A percentile compares a stretch with the other conserved stretches of the same genome.
These are phyloP conservation scores for Caenorhabditis tropicalis DNA, from an alignment of 1,140 invertebrate species.

Conservation along the genomic window DNA sequence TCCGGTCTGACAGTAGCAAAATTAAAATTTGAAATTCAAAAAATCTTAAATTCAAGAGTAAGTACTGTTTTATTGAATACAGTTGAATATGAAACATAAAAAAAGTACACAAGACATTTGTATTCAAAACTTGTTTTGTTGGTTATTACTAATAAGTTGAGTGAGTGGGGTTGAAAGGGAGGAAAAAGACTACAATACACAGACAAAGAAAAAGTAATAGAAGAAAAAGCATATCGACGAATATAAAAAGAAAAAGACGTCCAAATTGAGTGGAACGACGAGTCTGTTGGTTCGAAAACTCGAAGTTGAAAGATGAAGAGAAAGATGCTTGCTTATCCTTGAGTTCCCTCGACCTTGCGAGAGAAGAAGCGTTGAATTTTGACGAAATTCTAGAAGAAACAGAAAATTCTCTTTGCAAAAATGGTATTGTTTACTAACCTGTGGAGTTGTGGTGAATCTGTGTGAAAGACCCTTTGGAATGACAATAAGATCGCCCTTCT, in stretches of 20 bases:
- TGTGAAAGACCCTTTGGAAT: constrained; percentile 67
- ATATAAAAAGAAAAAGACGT: neutral
- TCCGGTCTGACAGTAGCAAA: too few relatives aligned
- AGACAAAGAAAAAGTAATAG: neutral
- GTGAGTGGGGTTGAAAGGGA: neutral
- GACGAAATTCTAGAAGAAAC: constrained; percentile 64
- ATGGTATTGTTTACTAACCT: too few relatives aligned
- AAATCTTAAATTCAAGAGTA: neutral
- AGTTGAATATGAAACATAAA: neutral
- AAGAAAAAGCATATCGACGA: neutral
- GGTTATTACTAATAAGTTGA: constrained; percentile 27
- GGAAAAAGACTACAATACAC: neutral
- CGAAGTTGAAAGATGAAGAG: neutral
- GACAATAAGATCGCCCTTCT: constrained; percentile 68
- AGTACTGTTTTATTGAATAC: neutral
- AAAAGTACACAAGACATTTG: neutral
- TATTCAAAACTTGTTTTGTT: neutral
- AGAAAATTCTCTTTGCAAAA: too few relatives aligned
- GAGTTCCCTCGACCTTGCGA: constrained; percentile 53
- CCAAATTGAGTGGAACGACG: constrained; percentile 17
- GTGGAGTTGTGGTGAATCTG: constrained; percentile 70
- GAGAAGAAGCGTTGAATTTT: constrained; percentile 65
- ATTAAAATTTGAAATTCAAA: neutral
- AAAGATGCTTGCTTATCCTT: constrained; percentile 35
- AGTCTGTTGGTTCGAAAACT: neutral